Base-by-base conservation (phyloP, 1,140 invertebrate genomes). In the Pachyrhynchus sulphureomaculatus region DNA sequence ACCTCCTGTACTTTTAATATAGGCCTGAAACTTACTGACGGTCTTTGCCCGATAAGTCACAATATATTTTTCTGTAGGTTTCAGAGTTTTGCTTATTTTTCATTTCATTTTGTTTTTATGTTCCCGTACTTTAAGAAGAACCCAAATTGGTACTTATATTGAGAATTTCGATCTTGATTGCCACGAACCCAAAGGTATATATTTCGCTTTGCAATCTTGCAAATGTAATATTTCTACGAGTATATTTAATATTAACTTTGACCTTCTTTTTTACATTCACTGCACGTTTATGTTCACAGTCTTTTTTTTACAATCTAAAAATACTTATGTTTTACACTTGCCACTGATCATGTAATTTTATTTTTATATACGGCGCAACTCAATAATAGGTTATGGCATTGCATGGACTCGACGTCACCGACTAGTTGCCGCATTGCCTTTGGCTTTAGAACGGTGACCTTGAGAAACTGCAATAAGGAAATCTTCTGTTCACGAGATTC, bases 381-480 rank as follows among this genome's bases (percentile, higher is more conserved):
- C 39, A 42, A 42, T 26, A 48, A 48, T 48, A 48, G 45, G 45
- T 48, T 51, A 29, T 29, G 26, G 26, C 5, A 29, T 29, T 29
- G 26, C 5, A 33, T 42, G 37, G 53, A 10, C 45, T 18, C 47
- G 57, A 15, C 49, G 47, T 53, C 57, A 60, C 32, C 48, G 47
- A 29, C 56, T 59, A 45, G 44, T 24, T 26, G 57, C 47, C 44
- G 48, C 26, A 26, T 48, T 42, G 57, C 57, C 57, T 60, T 42
- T 60, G 49, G 57, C 57, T 52, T 60, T 60, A 60, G 57, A 60
- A 36, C 57, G 59, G 59, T 48, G 52, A 56, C 59, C 59, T 62
- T 62, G 59, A 55, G 37, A 47, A 51, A 62, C 41, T 55, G 51
- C 59, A 62, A 55, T 56, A 29, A 56, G 49, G 41, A 55, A 53